Conservation (phyloP, 2,888 invertebrate genomes). For the Schizotus pectinicornis region DNA sequence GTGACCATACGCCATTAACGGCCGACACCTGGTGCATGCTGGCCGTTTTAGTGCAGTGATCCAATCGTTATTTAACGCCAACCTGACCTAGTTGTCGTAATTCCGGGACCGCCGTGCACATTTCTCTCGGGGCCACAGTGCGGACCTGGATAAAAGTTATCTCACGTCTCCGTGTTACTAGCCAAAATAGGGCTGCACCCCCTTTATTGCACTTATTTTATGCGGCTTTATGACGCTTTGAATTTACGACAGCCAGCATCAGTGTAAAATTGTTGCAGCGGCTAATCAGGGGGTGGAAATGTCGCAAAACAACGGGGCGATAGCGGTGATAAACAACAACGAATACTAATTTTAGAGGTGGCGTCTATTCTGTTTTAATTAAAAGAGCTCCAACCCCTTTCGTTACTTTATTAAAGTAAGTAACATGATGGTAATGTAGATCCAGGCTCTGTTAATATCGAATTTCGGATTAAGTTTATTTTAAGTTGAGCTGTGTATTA, state of each 20-base stretch:
- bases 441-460: conserved; percentile 26
- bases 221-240: conserved; percentile 9
- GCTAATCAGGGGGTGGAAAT: too few relatives aligned
- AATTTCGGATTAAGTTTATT: conserved; percentile 31
- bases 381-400: conserved; percentile 23
- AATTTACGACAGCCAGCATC: conserved; percentile 6
- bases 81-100: conserved; percentile 35
- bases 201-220: conserved; percentile 15
- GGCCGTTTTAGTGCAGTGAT: conserved; percentile 13
- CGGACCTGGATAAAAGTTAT: conserved; percentile 40
- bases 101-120: conserved; percentile 33
- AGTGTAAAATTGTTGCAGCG: neutral
- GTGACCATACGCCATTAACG: conserved; percentile 18
- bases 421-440: conserved; percentile 22
- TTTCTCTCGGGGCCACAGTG: conserved; percentile 35
- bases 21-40: conserved; percentile 18
- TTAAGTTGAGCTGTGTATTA: conserved; percentile 26
- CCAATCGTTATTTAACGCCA: conserved; percentile 39
- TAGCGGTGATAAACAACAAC: conserved; percentile 1
- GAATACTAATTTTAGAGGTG: conserved; percentile 17
- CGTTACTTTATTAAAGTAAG: conserved; percentile 26
- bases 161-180: conserved; percentile 37
- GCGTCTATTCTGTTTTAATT: conserved; percentile 24
- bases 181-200: conserved; percentile 8
- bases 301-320: neutral